Evolutionary conservation across 1,140 invertebrate species (phyloP), one percentile per base, ranked within the genome.

Genomic region (Brachionus asplanchnoidis): DNA sequence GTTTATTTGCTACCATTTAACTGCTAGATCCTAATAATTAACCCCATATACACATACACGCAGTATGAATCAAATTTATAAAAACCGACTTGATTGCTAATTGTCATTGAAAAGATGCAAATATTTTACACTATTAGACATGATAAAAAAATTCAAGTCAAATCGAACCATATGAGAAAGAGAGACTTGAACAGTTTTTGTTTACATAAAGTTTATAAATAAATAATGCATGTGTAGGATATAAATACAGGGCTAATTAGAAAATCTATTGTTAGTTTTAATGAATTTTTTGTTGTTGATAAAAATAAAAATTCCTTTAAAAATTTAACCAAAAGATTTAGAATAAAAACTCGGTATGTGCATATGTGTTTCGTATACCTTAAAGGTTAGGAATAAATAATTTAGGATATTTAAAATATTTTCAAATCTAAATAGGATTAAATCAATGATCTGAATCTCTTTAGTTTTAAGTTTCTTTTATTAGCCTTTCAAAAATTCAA

Each of bases 361-460:
- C 32, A 40, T 68, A 20, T 40, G 66, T 68, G 3, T 68, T 12
- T 68, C 5, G n/a, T 68, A 23, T 68, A 68, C 26, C 53, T 60
- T 60, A 20, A 60, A 20, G 53, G 17, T 60, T 60, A 60, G 17
- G 53, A 60, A 60, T 60, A 60, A 60, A 6, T 60, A 60, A 60
- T 60, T 60, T 60, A 60, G 53, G 20, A 20, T 60, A 60, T 60
- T 60, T 60, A 32, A 68, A 68, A 68, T 68, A 68, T 68, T 40
- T 68, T 32, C 26, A 40, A 32, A 68, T 40, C 32, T 68, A 14
- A 28, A 68, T 32, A 32, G 26, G 26, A 68, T 68, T 68, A 32
- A 68, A 68, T 68, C 66, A 68, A 68, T 68, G 66, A 36, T 12
- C 66, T 68, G 66, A 68, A 68, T 68, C 66, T 68, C n/a, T 32